These are phyloP conservation scores for Poeciliopsis paucimaculata DNA, from an alignment of 2,797 vertebrate species.

Conservation along the genomic window DNA sequence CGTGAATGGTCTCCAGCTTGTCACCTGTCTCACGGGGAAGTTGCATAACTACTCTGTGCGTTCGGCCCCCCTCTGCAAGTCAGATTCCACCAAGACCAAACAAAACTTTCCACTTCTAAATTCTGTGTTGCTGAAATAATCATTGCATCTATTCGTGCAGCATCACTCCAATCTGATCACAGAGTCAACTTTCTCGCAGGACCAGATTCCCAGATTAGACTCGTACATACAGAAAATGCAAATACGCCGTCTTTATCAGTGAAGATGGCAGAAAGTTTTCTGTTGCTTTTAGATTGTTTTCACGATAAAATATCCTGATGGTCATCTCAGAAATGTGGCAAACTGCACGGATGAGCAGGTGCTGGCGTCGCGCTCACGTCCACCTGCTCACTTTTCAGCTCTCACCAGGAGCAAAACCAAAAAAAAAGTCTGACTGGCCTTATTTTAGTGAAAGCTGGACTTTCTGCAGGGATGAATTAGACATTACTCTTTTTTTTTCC, in stretches of 20 bases:
- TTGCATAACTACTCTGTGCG: background rate
- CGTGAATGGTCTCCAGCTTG: background rate
- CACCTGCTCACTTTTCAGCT: background rate
- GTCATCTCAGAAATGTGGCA: background rate
- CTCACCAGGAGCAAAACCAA: background rate
- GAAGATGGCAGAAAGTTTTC: background rate
- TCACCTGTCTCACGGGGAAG: background rate
- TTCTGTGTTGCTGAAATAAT: background rate
- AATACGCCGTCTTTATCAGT: background rate
- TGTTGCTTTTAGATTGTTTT: conserved; percentile 3
- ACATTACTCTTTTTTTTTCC: background rate
- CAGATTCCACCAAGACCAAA: background rate
- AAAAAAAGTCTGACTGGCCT: background rate
- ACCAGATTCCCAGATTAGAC: background rate
- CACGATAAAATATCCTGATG: background rate
- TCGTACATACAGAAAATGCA: background rate
- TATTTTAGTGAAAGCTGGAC: background rate
- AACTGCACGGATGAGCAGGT: background rate
- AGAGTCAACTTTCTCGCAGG: background rate
- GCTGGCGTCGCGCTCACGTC: background rate
- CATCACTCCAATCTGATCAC: conserved; percentile 19
- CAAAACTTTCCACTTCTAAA: background rate
- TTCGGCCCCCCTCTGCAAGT: no score
- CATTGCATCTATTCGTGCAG: background rate
- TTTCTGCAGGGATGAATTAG: background rate